phyloP scores from a whole-genome alignment of 2,888 invertebrate species.

The Deilephila porcellus region DNA sequence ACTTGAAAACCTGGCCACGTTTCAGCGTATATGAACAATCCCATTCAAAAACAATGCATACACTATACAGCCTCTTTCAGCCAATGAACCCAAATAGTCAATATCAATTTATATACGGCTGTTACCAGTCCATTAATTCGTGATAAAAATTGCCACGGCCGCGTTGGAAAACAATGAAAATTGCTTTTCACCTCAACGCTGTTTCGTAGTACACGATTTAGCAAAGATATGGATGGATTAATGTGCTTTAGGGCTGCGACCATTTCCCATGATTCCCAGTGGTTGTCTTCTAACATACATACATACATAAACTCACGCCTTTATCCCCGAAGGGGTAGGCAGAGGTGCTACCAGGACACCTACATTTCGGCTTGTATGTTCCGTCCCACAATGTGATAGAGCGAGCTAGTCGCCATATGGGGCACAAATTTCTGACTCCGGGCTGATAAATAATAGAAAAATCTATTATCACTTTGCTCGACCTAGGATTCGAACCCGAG shows the following conservation, averaged over 20 bases:
- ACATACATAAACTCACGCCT: too few relatives aligned
- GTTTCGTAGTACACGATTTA: not conserved
- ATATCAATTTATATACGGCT: constrained; percentile 42
- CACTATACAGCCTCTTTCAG: constrained; percentile 32
- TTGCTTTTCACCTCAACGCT: constrained; percentile 20
- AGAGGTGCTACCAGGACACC: too few relatives aligned
- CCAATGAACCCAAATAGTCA: constrained; percentile 38
- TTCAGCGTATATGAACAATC: not conserved
- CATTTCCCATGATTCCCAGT: too few relatives aligned
- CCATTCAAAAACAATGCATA: constrained; percentile 22
- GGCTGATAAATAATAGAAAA: too few relatives aligned
- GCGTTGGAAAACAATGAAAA: constrained; percentile 28
- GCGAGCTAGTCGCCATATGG: too few relatives aligned
- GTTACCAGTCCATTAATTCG: constrained; percentile 46
- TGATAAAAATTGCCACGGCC: constrained; percentile 34
- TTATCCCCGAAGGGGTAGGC: too few relatives aligned
- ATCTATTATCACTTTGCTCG: too few relatives aligned
- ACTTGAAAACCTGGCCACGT: not conserved
- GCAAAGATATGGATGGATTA: not conserved
- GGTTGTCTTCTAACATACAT: too few relatives aligned
- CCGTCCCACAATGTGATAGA: too few relatives aligned
- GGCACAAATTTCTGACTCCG: too few relatives aligned
- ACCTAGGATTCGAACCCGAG: too few relatives aligned
- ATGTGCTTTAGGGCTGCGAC: not conserved
- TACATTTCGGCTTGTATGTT: too few relatives aligned